Percentiles rank a stretch among this genome's conserved stretches.
phyloP scores from a whole-genome alignment of 2,797 vertebrate species.

The Melanotaenia trifasciata region DNA sequence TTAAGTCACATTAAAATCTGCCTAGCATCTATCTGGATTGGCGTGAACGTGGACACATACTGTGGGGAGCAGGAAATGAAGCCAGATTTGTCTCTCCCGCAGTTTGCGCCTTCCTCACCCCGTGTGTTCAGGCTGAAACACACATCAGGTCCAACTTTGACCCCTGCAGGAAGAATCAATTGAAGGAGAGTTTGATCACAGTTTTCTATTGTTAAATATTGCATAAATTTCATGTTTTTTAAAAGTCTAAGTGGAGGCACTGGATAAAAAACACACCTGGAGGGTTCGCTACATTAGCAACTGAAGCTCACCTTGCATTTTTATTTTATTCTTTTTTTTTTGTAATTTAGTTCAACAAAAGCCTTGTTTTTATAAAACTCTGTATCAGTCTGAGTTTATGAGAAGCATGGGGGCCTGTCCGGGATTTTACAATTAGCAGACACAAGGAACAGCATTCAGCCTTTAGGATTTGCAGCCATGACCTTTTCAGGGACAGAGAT shows the following conservation, averaged over 20 bases:
- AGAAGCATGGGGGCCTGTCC: no score
- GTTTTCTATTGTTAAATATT: background rate
- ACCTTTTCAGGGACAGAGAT: no score
- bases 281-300: no score
- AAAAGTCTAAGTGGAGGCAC: background rate
- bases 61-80: slow-evolving; percentile 71
- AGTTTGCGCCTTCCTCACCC: slow-evolving; percentile 74
- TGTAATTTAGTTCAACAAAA: no score
- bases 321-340: no score
- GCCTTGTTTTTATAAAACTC: no score
- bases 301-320: no score
- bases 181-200: background rate
- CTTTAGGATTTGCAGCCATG: no score
- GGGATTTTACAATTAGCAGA: no score
- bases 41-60: slow-evolving; percentile 68
- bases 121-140: slow-evolving; percentile 84
- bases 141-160: slow-evolving; percentile 67
- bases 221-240: background rate
- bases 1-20: background rate
- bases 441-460: no score
- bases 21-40: background rate
- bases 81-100: slow-evolving; percentile 69
- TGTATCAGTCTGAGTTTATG: no score
- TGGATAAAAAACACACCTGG: no score
- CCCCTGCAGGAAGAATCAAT: slow-evolving; percentile 67